These are phyloP conservation scores for Endotricha flammealis DNA, from an alignment of 2,888 invertebrate genomes.

Conservation along the genomic window DNA sequence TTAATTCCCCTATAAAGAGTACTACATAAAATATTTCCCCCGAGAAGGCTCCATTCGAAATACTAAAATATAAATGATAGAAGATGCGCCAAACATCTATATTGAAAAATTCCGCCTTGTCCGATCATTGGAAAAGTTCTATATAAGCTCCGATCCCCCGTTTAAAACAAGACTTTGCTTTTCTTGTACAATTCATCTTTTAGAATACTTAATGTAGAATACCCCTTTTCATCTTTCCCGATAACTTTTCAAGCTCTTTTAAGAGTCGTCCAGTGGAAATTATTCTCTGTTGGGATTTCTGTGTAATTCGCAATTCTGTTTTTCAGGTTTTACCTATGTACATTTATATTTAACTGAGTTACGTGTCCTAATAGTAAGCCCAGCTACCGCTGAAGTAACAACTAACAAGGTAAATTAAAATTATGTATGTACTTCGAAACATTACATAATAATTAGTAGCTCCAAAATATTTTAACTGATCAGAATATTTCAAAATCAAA, in stretches of 20 bases:
- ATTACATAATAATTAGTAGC: too few species aligned
- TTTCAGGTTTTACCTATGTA: too few species aligned
- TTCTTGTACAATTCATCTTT: constrained; percentile 71
- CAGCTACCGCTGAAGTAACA: too few species aligned
- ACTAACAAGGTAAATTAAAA: too few species aligned
- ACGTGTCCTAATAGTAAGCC: too few species aligned
- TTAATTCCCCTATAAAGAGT: too few species aligned
- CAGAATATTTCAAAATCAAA: too few species aligned
- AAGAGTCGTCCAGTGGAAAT: constrained; percentile 56
- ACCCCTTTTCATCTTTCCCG: constrained; percentile 63
- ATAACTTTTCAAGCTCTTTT: constrained; percentile 62
- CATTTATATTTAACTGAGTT: too few species aligned
- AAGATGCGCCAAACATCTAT: constrained; percentile 64
- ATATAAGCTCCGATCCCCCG: constrained; percentile 55
- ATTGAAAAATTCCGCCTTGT: constrained; percentile 66
- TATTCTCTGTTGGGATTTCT: constrained; percentile 46
- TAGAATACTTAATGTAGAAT: constrained; percentile 70
- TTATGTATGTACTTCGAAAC: too few species aligned
- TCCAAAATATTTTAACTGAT: too few species aligned
- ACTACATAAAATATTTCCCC: background rate
- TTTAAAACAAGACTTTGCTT: constrained; percentile 73
- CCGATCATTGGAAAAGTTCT: constrained; percentile 65
- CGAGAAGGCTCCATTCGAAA: constrained; percentile 24
- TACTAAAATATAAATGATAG: constrained; percentile 60
- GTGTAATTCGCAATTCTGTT: constrained; percentile 30